Base-by-base conservation (phyloP, 1,140 invertebrate genomes). In the Megathymus violae region DNA sequence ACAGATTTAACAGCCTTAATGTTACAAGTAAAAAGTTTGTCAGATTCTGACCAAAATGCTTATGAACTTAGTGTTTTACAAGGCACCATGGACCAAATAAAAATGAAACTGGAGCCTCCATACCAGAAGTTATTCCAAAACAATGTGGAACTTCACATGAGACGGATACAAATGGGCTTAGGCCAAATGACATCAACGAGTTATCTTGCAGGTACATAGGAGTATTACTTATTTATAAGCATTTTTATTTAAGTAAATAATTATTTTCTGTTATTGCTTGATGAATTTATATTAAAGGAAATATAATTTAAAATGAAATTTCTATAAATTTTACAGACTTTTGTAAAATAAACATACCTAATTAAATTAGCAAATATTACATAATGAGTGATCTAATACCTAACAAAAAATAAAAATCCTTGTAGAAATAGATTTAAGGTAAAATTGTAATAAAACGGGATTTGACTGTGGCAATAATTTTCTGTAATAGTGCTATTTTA, bases 31-130 rank as follows among this genome's bases (percentile, higher is more conserved):
- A 98, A 97, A 94, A 97, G 95, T 85, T 92, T 99, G 62, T 96
- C 96, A 6, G 96, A 97, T 89, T 96, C 95, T 40, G 96, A 98
- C 84, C 94, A 96, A 82, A 98, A 97, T 91, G 95, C 96, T 3
- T 97, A 98, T 90, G 97, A 99, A 86, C 92, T 98, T 52, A 97
- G 97, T 89, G 97, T 98, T 19, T 92, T 99, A 9, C 96, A 98
- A 92, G 97, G 97, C 22, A 97, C 97, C 16, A 94, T 99, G 87
- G 94, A 96, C 73, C 96, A 98, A 78, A 97, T 99, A 27, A 96
- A 96, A 89, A 93, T 94, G 16, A 96, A 95, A 85, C 81, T 98
- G 15, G 94, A 94, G 78, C 93, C 94, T 6, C 92, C 94, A 40
- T 98, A 98, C 91, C 94, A 96, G 64, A 94, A 94, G 74, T 92